Base-by-base conservation (phyloP, 2,797 vertebrate species). In the Chelmon rostratus region DNA sequence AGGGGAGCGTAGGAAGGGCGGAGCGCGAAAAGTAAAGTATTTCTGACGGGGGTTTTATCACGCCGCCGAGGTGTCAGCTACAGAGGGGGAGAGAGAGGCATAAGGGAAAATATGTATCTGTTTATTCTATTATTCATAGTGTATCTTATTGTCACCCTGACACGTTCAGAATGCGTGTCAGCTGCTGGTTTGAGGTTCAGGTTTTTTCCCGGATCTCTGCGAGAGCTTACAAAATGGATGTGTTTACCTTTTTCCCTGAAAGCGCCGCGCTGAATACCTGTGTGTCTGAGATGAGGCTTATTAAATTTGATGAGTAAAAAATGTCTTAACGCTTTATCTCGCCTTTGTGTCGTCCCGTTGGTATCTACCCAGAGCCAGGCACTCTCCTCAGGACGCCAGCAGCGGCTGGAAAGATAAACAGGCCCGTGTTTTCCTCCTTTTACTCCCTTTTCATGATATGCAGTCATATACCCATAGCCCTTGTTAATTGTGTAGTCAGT, bases 51-150 rank as follows among this genome's bases (percentile, higher is more conserved):
- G 79, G 69, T 77, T 91, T 92, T 87, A 90, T 93, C 90, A 37
- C 15, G 16, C 58, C 11, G 73, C 79, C 53, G 37, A 87, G 84
- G 90, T 92, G 91, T 93, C 90, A 89, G 52, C 84, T 37, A 76
- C 74, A 84, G 80, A 84, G 70, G 25, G 25, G 52, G 31, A 57
- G 33, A 58, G 31, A 77, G 72, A 69, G 67, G 82, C 50, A 82
- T 62, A 79, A 44, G 75, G 59, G 79, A 76, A 86, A 92, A 92
- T 83, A 86, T 88, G 82, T 85, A 93, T 94, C 91, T 91, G 93
- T 94, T 95, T 94, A 95, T 96, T 95, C 93, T 95, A 95, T 95
- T 96, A 95, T 96, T 95, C 90, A 68, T n/a, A 68, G 86, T 91
- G 92, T 94, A 90, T 94, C 91, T 94, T 88, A 90, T 94, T 94